phyloP scores from a whole-genome alignment of 2,888 invertebrate genomes.

The Ptilodon capucinus region DNA sequence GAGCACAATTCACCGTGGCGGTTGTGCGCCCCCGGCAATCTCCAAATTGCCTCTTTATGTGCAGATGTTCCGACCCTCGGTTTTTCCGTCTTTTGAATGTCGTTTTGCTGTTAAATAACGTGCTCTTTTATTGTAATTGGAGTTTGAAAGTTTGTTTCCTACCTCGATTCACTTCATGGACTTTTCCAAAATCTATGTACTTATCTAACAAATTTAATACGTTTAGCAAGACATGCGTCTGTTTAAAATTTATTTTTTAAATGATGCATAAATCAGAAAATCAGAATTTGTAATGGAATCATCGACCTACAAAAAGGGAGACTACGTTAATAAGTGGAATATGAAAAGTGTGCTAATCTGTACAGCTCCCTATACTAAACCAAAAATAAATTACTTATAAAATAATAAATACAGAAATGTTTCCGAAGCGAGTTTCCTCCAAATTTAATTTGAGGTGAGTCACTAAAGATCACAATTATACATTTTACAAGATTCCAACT shows the following conservation, averaged over 20 bases:
- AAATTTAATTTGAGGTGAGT: conserved; percentile 53
- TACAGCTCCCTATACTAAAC: too few relatives aligned
- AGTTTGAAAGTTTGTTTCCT: conserved; percentile 62
- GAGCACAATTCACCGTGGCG: conserved; percentile 77
- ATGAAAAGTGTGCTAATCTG: too few relatives aligned
- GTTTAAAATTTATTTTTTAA: too few relatives aligned
- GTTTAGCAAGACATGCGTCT: too few relatives aligned
- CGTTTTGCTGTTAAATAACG: conserved; percentile 81
- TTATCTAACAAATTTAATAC: too few relatives aligned
- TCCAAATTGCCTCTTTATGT: conserved; percentile 83
- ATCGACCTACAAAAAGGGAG: too few relatives aligned
- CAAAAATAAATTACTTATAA: too few relatives aligned
- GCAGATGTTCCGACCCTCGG: conserved; percentile 81
- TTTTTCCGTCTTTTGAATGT: conserved; percentile 82
- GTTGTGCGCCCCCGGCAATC: conserved; percentile 80
- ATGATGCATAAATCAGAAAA: too few relatives aligned
- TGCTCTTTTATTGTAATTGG: conserved; percentile 77
- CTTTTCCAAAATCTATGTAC: not conserved
- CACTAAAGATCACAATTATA: conserved; percentile 70
- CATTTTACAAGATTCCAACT: conserved; percentile 68
- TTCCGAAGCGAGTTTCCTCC: conserved; percentile 41
- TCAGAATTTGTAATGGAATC: too few relatives aligned
- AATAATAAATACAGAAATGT: too few relatives aligned
- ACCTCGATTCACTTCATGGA: conserved; percentile 20
- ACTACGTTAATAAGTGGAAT: too few relatives aligned